Percentiles rank a stretch among this genome's conserved stretches.
Conservation (phyloP, 92 coral and sea anemone genomes). For the Palythoa heliodiscus region DNA sequence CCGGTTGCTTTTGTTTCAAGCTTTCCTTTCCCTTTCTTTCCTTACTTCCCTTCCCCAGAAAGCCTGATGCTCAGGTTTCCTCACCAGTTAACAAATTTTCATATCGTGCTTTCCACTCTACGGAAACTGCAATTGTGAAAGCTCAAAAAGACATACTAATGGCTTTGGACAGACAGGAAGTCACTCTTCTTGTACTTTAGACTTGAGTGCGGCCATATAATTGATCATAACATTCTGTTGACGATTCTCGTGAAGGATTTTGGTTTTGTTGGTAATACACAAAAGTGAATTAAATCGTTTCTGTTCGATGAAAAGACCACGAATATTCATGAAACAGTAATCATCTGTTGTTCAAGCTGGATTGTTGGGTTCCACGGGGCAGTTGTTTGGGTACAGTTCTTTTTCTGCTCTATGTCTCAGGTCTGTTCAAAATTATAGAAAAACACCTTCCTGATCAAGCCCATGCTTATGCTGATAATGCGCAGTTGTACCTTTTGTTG, state of each 20-base stretch:
- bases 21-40: too few relatives aligned
- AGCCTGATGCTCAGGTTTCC: too few relatives aligned
- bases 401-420: slow-evolving; percentile 28
- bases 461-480: slow-evolving; percentile 45
- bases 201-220: slow-evolving; percentile 43
- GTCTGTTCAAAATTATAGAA: slow-evolving; percentile 34
- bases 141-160: slow-evolving; percentile 49
- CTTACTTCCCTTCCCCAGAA: too few relatives aligned
- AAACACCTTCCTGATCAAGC: neutral
- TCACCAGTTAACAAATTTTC: too few relatives aligned
- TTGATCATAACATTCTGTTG: slow-evolving; percentile 34
- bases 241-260: slow-evolving; percentile 48
- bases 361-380: slow-evolving; percentile 50
- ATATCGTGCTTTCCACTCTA: slow-evolving; percentile 35
- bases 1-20: too few relatives aligned
- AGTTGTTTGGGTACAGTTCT: slow-evolving; percentile 29
- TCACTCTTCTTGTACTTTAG: slow-evolving; percentile 36
- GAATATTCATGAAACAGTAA: neutral
- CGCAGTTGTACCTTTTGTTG: slow-evolving; percentile 46
- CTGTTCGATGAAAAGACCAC: slow-evolving; percentile 18
- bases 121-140: slow-evolving; percentile 47
- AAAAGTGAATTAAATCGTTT: slow-evolving; percentile 33
- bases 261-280: slow-evolving; percentile 31
- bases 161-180: slow-evolving; percentile 42
- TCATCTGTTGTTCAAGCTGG: slow-evolving; percentile 25